Percentiles rank a stretch among this genome's conserved stretches.
These are phyloP conservation scores for Esox lucius DNA, from an alignment of 2,797 vertebrate genomes.

Conservation along the genomic window DNA sequence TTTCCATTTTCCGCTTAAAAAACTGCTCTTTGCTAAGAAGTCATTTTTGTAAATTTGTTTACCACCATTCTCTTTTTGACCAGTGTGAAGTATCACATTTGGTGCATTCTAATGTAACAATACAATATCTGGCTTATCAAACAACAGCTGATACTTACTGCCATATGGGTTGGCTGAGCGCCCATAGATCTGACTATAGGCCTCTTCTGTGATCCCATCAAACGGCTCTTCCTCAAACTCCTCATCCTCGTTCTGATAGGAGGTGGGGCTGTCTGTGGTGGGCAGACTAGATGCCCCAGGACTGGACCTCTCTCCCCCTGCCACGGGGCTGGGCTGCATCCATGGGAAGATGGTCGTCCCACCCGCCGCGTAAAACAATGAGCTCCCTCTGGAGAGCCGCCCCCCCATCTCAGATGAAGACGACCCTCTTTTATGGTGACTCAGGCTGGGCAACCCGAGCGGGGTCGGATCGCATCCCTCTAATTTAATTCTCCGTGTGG, in stretches of 20 bases:
- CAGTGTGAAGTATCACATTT: too few species aligned
- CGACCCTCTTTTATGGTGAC: slow-evolving; percentile 67
- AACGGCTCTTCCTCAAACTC: slow-evolving; percentile 96
- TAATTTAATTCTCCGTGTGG: slow-evolving; percentile 86
- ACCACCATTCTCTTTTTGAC: too few species aligned
- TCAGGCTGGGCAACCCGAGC: slow-evolving; percentile 52
- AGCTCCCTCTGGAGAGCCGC: slow-evolving; percentile 58
- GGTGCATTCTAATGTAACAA: too few species aligned
- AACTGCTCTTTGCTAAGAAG: too few species aligned
- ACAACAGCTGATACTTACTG: slow-evolving; percentile 73
- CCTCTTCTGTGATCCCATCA: slow-evolving; percentile 89
- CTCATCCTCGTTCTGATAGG: slow-evolving; percentile 97
- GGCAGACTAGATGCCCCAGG: slow-evolving; percentile 93
- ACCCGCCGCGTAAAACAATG: slow-evolving; percentile 71
- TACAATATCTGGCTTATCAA: background rate
- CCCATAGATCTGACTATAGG: slow-evolving; percentile 90
- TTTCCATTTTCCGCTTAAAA: too few species aligned
- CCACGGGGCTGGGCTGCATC: slow-evolving; percentile 79
- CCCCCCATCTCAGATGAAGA: slow-evolving; percentile 54
- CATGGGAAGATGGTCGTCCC: slow-evolving; percentile 79
- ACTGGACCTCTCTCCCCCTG: slow-evolving; percentile 84
- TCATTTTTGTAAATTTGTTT: too few species aligned
- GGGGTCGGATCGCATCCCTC: slow-evolving; percentile 83
- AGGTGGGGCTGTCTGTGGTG: slow-evolving; percentile 97
- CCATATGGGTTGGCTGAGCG: slow-evolving; percentile 85